phyloP scores from a whole-genome alignment of 2,797 vertebrate genomes.

The Danio kyathit region DNA sequence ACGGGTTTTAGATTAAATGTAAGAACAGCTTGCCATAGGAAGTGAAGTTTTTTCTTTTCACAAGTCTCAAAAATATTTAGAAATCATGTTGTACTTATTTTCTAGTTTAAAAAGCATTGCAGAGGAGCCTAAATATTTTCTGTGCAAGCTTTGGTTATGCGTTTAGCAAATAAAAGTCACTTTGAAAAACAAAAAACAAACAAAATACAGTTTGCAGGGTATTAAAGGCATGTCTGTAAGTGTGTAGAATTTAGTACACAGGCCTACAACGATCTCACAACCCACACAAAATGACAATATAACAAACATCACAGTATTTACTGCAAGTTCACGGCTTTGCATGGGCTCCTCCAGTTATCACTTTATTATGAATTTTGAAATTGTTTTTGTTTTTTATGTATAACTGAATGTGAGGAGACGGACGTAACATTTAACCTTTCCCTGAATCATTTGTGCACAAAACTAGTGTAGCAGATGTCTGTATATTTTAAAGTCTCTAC shows the following conservation, averaged over 20 bases:
- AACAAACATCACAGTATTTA: neutral
- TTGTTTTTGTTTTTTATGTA: slow-evolving; percentile 18
- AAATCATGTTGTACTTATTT: neutral
- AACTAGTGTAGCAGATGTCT: slow-evolving; percentile 63
- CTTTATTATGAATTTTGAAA: slow-evolving; percentile 41
- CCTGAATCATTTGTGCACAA: slow-evolving; percentile 63
- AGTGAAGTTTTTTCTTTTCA: neutral
- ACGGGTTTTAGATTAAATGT: too few relatives aligned
- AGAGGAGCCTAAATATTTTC: neutral
- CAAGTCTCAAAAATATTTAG: neutral
- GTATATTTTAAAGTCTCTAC: slow-evolving; percentile 58
- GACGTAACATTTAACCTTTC: slow-evolving; percentile 36
- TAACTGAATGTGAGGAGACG: slow-evolving; percentile 40
- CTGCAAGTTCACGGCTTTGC: slow-evolving; percentile 27
- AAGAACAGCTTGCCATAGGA: too few relatives aligned
- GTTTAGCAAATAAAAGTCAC: slow-evolving; percentile 6
- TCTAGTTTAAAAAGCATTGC: neutral
- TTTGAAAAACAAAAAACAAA: neutral
- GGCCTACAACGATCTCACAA: neutral
- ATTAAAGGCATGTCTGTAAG: slow-evolving; percentile 12
- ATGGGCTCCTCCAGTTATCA: slow-evolving; percentile 42
- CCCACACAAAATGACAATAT: neutral
- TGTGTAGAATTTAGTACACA: slow-evolving; percentile 16
- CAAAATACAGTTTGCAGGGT: slow-evolving; percentile 34
- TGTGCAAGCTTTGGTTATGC: neutral